A percentile compares a stretch with the other conserved stretches of the same genome.
Evolutionary conservation across 1,140 invertebrate genomes (phyloP).

Genomic region (Coenobita brevimanus): DNA sequence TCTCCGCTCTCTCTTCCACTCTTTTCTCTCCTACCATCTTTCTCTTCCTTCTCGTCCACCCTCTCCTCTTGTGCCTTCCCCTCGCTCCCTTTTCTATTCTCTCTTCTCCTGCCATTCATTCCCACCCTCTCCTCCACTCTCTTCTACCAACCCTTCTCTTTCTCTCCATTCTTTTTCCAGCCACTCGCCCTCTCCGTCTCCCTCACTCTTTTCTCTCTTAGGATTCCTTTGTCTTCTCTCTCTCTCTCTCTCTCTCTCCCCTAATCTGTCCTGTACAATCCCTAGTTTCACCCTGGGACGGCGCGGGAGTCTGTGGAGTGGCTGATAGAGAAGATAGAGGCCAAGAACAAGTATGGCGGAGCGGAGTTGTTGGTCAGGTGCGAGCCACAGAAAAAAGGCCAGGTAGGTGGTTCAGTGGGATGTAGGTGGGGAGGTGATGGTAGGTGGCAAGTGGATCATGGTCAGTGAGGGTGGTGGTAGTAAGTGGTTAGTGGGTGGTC

Average conservation of each 20-base stretch:
- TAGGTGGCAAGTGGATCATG: too few relatives aligned
- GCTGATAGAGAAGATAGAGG: conserved; percentile 77
- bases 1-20: not conserved
- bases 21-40: too few relatives aligned
- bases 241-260: not conserved
- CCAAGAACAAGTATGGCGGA: conserved; percentile 77
- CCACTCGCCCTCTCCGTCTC: not conserved
- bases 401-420: conserved; percentile 31
- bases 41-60: not conserved
- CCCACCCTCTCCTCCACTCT: not conserved
- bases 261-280: too few relatives aligned
- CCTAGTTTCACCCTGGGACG: conserved; percentile 75
- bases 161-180: too few relatives aligned
- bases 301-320: conserved; percentile 76
- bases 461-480: too few relatives aligned
- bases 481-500: too few relatives aligned
- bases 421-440: not conserved
- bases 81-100: not conserved
- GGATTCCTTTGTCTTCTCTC: not conserved
- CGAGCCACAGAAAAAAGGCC: conserved; percentile 73
- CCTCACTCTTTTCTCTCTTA: not conserved
- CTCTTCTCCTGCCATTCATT: not conserved
- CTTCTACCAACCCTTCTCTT: not conserved
- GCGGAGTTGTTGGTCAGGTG: conserved; percentile 78
- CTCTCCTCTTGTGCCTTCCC: not conserved